A percentile compares a stretch with the other conserved stretches of the same genome.
These are phyloP conservation scores for Ostrea denselamellosa DNA, from an alignment of 1,140 invertebrate genomes.

Conservation along the genomic window DNA sequence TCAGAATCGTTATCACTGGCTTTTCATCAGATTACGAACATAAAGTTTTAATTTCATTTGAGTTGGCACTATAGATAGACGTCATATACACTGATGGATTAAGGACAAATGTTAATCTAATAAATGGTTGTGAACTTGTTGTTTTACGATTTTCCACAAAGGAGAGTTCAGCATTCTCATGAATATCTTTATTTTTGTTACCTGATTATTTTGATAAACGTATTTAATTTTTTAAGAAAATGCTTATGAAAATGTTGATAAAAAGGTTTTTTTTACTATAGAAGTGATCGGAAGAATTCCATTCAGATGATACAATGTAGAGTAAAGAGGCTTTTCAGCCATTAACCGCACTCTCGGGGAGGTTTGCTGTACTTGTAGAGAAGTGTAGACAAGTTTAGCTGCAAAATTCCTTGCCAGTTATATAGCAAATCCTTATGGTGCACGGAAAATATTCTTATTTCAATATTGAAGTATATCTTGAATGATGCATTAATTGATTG, in stretches of 20 bases:
- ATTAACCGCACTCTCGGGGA: background rate
- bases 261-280: background rate
- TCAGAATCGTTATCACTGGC: too few species aligned
- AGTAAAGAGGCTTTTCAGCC: background rate
- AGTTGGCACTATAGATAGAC: background rate
- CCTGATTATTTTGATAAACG: constrained; percentile 19
- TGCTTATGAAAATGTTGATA: constrained; percentile 8
- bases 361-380: background rate
- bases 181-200: constrained; percentile 11
- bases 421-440: background rate
- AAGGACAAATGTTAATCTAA: background rate
- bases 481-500: background rate
- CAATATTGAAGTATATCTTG: background rate
- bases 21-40: too few species aligned
- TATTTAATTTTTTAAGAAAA: constrained; percentile 38
- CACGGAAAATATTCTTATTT: background rate
- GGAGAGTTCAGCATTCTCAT: constrained; percentile 2
- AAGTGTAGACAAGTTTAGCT: too few species aligned
- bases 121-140: constrained; percentile 22
- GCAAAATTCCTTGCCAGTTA: background rate
- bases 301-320: constrained; percentile 23
- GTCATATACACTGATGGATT: background rate
- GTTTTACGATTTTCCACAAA: background rate
- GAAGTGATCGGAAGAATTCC: constrained; percentile 30
- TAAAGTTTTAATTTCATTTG: constrained; percentile 3